Base-by-base conservation (phyloP, 2,888 invertebrate species). In the Aethes cnicana region DNA sequence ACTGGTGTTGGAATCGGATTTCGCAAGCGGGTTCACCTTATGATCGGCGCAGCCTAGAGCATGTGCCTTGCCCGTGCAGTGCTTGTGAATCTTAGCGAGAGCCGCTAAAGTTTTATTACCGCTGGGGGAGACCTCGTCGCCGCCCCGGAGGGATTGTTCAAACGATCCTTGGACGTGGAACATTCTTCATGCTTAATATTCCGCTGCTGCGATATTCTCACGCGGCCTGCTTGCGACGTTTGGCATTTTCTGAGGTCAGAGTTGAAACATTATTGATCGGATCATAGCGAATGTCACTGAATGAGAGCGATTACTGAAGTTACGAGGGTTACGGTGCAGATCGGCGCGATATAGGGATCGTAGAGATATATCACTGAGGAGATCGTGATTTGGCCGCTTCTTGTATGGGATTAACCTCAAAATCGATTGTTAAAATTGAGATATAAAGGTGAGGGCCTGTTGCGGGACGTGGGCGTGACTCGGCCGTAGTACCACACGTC, bases 21-120 rank as follows among this genome's bases (percentile, higher is more conserved):
- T 90, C 8, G 80, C 74, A 8, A 91, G 76, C 39, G 80, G 77
- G 61, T 84, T 79, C 48, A 84, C 81, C 61, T 84, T 81, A 42
- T 89, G 82, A 61, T 93, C 92, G 2, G 82, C 79, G 64, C 93
- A 92, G 39, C 95, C 95, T 62, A 93, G 92, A 7, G 94, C 95
- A 72, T 95, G 95, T 0, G 94, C 92, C 68, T 93, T 93, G 20
- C 95, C 95, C 21, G 92, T 94, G 74, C 95, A 95, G 46, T 93
- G 93, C 65, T 92, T 92, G 74, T 95, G 95, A 54, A 92, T 91
- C 68, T 92, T 91, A 61, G 90, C 90, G 56, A 91, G 77, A 42
- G 90, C 90, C 50, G 89, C 90, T 53, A 90, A 83, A 12, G 84
- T 91, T 63, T 91, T 91, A 47, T 88, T 90, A 12, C 86, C 83